Evolutionary conservation across 2,797 vertebrate genomes (phyloP).

Genomic region (Microchirus variegatus): DNA sequence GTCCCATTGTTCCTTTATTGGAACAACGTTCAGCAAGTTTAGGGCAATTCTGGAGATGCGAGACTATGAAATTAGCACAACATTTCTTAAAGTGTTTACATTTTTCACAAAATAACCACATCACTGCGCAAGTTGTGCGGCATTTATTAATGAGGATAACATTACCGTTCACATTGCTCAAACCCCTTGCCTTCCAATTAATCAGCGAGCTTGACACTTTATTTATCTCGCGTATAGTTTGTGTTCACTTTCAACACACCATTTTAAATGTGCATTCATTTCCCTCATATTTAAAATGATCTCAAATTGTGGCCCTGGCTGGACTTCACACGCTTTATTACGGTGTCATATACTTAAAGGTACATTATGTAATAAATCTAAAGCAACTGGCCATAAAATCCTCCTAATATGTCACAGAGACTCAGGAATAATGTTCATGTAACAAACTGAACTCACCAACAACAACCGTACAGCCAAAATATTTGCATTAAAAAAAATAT

Average conservation of each 20-base stretch:
- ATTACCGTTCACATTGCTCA: slow-evolving; percentile 9
- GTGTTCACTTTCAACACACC: slow-evolving; percentile 21
- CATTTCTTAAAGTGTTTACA: neutral
- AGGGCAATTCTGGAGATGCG: neutral
- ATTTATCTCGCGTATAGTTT: slow-evolving; percentile 28
- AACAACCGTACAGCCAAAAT: too few species aligned
- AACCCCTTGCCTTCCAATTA: slow-evolving; percentile 27
- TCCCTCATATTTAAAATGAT: slow-evolving; percentile 6
- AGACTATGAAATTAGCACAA: neutral
- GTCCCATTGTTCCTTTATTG: neutral
- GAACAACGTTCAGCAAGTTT: neutral
- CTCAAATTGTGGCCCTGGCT: slow-evolving; percentile 7
- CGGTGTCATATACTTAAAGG: too few species aligned
- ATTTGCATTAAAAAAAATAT: too few species aligned
- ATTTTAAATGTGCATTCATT: slow-evolving; percentile 14
- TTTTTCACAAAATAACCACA: neutral
- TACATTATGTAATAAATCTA: too few species aligned
- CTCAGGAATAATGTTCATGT: too few species aligned
- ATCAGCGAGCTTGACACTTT: slow-evolving; percentile 20
- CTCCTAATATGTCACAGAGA: too few species aligned
- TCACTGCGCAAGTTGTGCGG: neutral
- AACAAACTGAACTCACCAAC: too few species aligned
- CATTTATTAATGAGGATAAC: neutral
- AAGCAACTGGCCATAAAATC: too few species aligned
- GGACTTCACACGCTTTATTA: neutral